A percentile compares a stretch with the other conserved stretches of the same genome.
These are phyloP conservation scores for Drosophila putrida DNA, from an alignment of 2,888 invertebrate genomes.

Conservation along the genomic window DNA sequence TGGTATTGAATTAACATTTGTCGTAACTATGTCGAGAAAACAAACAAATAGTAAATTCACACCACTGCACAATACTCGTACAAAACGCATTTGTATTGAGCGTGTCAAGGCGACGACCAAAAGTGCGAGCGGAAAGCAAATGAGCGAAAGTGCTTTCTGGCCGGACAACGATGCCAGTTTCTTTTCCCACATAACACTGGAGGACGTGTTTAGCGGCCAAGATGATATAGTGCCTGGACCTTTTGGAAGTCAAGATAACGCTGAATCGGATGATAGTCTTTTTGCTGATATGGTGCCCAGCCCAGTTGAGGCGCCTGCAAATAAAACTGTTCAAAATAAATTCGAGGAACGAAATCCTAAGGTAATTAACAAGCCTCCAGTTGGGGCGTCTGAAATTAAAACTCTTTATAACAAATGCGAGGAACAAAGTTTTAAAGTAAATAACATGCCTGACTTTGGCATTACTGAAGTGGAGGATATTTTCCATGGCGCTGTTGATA, in stretches of 20 bases:
- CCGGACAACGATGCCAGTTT: conserved; percentile 80
- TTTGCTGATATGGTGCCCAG: conserved; percentile 71
- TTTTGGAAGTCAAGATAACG: conserved; percentile 30
- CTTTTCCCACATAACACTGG: conserved; percentile 74
- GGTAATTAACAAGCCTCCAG: conserved; percentile 47
- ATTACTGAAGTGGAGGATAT: no score
- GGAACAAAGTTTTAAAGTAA: conserved; percentile 58
- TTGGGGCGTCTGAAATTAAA: background rate
- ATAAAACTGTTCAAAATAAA: background rate
- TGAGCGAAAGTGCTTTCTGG: conserved; percentile 66
- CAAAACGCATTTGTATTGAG: conserved; percentile 56
- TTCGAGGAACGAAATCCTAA: conserved; percentile 45
- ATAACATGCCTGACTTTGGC: conserved; percentile 21
- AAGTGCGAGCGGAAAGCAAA: conserved; percentile 5
- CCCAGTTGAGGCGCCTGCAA: background rate
- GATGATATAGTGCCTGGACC: conserved; percentile 27
- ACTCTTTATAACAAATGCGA: background rate
- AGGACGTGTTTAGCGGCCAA: conserved; percentile 54
- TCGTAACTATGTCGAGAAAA: conserved; percentile 44
- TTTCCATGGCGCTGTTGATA: no score
- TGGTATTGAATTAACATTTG: conserved; percentile 17
- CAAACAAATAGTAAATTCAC: conserved; percentile 14
- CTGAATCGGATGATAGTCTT: conserved; percentile 65
- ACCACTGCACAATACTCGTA: conserved; percentile 17
- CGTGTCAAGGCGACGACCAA: background rate